These are phyloP conservation scores for Drosophila oshimai DNA, from an alignment of 1,140 invertebrate species.

Conservation along the genomic window DNA sequence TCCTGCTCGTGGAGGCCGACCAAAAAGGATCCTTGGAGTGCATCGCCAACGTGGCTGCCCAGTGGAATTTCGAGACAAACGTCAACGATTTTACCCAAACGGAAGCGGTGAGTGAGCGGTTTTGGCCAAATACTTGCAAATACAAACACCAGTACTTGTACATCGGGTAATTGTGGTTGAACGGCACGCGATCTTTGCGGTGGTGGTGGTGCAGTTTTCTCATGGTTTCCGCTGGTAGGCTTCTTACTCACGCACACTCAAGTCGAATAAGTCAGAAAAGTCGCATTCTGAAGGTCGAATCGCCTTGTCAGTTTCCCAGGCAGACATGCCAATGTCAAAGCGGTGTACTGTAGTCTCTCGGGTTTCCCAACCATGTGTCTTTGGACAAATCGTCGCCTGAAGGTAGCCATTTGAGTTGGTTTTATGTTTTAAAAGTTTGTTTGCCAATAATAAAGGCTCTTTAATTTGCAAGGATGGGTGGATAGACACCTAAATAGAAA, in stretches of 20 bases:
- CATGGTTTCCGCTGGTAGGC: conserved; percentile 29
- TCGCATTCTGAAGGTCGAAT: conserved; percentile 50
- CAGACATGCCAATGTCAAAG: conserved; percentile 76
- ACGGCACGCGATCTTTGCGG: conserved; percentile 52
- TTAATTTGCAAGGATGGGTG: no score
- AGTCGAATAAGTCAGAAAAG: conserved; percentile 33
- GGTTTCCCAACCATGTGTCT: conserved; percentile 18
- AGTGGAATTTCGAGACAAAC: conserved; percentile 94
- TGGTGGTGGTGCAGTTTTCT: conserved; percentile 37
- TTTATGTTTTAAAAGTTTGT: neutral
- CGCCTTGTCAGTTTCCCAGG: conserved; percentile 57
- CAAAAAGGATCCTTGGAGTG: conserved; percentile 89
- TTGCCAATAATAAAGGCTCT: no score
- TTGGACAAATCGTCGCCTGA: neutral
- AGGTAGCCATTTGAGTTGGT: neutral
- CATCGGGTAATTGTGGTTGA: conserved; percentile 31
- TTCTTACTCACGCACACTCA: conserved; percentile 32
- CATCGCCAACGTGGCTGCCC: conserved; percentile 91
- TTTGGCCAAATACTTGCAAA: conserved; percentile 1
- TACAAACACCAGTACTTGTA: conserved; percentile 20
- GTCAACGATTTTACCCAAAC: conserved; percentile 91
- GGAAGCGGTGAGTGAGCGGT: conserved; percentile 88
- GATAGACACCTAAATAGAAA: no score
- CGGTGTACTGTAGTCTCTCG: conserved; percentile 23
- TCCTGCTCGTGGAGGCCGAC: conserved; percentile 87